Percentiles rank a stretch among this genome's conserved stretches.
Conservation (phyloP, 2,113 vertebrate genomes). For the Lampris megalopsis region DNA sequence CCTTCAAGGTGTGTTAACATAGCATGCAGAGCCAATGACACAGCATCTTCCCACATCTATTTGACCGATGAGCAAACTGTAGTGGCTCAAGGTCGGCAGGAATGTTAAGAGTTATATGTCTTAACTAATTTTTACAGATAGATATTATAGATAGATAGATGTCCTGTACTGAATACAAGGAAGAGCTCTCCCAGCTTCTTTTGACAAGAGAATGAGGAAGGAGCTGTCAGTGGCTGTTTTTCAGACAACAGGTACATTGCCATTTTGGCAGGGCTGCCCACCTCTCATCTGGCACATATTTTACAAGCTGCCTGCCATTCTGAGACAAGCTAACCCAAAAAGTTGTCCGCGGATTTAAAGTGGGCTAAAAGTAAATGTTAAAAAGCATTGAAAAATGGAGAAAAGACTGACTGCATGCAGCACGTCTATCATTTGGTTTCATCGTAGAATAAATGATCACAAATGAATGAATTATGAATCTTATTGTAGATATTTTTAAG, state of each 20-base stretch:
- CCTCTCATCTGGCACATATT: constrained; percentile 58
- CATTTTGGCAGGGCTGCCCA: constrained; percentile 56
- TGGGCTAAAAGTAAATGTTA: constrained; percentile 37
- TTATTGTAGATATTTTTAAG: no score
- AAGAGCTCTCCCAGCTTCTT: constrained; percentile 12
- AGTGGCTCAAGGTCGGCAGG: no score
- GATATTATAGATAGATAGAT: not conserved
- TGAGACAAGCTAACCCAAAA: constrained; percentile 31
- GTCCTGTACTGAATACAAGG: not conserved
- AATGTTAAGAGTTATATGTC: no score
- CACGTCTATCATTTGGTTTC: constrained; percentile 23
- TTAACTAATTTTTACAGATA: not conserved
- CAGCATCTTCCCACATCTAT: no score
- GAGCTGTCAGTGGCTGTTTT: constrained; percentile 28
- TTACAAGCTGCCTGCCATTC: constrained; percentile 62
- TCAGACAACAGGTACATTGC: constrained; percentile 39
- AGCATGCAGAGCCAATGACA: no score
- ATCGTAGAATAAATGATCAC: constrained; percentile 1
- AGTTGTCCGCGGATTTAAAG: constrained; percentile 11
- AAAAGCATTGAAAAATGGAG: constrained; percentile 58
- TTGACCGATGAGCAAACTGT: no score
- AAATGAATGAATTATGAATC: no score
- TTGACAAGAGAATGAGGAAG: constrained; percentile 14
- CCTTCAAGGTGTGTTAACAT: no score
- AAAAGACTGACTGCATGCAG: constrained; percentile 40